Evolutionary conservation across 2,888 invertebrate genomes (phyloP).

Genomic region (Caenorhabditis angaria): DNA sequence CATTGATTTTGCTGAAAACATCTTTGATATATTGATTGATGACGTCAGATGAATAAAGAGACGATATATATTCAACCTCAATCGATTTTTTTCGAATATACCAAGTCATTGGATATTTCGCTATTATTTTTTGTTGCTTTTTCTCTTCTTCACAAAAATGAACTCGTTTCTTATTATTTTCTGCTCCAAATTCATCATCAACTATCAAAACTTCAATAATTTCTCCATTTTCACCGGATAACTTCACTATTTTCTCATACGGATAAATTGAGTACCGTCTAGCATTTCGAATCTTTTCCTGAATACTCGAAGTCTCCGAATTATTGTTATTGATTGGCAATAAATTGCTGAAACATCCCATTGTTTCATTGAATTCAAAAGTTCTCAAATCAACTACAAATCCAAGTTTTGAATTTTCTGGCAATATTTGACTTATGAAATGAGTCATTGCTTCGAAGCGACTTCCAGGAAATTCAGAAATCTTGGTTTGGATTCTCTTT

Average conservation of each 20-base stretch:
- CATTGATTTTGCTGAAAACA: background rate
- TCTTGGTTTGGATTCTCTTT: background rate
- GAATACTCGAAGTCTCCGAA: background rate
- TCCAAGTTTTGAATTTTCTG: constrained; percentile 15
- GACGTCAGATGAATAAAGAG: background rate
- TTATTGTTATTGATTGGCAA: constrained; percentile 7
- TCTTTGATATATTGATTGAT: background rate
- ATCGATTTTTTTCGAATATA: constrained; percentile 19
- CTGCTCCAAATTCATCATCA: constrained; percentile 12
- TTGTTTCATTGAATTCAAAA: constrained; percentile 20
- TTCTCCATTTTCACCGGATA: constrained; percentile 7
- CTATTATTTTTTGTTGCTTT: too few species aligned
- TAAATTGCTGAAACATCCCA: constrained; percentile 43
- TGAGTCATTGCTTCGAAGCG: too few species aligned
- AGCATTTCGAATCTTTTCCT: background rate
- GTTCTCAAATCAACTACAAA: constrained; percentile 23
- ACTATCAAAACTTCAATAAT: constrained; percentile 24
- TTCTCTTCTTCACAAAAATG: constrained; percentile 14
- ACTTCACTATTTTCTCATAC: constrained; percentile 16
- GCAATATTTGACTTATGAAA: background rate
- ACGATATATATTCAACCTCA: background rate
- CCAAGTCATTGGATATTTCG: constrained; percentile 28
- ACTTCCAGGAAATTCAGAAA: too few species aligned
- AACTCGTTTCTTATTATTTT: constrained; percentile 13
- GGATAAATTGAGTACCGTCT: constrained; percentile 14